Base-by-base conservation (phyloP, 2,797 vertebrate species). In the Phataginus tetradactyla region DNA sequence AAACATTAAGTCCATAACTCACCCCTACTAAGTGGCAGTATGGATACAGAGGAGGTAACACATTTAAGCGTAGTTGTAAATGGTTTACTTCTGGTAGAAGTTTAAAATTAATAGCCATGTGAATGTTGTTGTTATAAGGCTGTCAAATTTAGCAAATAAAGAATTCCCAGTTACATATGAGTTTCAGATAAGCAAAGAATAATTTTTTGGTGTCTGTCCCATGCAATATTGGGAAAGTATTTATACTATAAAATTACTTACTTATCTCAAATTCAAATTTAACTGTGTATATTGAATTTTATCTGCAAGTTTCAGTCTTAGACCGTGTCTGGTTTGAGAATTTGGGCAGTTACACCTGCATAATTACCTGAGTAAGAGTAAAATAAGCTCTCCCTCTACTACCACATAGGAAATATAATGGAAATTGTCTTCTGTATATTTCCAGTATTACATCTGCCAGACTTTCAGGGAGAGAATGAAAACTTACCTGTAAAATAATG, bases 81-180 rank as follows among this genome's bases (percentile, higher is more conserved):
- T n/a, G 32, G 81, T 86, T 63, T 27, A 42, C 34, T 80, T 42
- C 14, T 59, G 49, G 25, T 39, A n/a, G 4, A 68, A 53, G 25
- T 68, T 90, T 92, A 91, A 86, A 95, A 51, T 45, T 45, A 39
- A 32, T 1, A 83, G 25, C 27, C 37, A 27, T 29, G 3, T 72
- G 39, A 75, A 45, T 71, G 34, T 14, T 75, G 13, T 23, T 72
- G 42, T 49, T n/a, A 29, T 23, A 57, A 29, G 21, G 7, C 14
- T 39, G 7, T 90, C 39, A 92, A 32, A 91, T 49, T 81, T 78
- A 93, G 21, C 18, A 94, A 95, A 61, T 32, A 39, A 57, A 83
- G 7, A 55, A n/a, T 71, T 61, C 49, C 42, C 13, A 79, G 34
- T 55, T 77, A 78, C n/a, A 68, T 55, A 13, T 87, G 66, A 75